These are phyloP conservation scores for Drosophila malerkotliana DNA, from an alignment of 1,140 invertebrate species.

Conservation along the genomic window DNA sequence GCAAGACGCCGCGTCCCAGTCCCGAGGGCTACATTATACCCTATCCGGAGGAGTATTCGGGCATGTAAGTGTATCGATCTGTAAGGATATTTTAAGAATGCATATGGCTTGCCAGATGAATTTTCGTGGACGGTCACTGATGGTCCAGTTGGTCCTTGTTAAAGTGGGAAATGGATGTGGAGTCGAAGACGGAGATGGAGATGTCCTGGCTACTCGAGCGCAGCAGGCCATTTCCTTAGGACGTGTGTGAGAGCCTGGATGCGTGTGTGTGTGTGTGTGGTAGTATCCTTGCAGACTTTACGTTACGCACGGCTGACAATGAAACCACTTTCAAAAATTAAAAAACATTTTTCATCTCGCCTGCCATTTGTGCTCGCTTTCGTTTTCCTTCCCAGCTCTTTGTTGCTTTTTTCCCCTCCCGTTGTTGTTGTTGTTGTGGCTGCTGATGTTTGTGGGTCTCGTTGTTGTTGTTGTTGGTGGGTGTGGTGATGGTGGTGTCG, in stretches of 20 bases:
- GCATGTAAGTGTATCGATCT: constrained; percentile 86
- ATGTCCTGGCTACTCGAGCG: constrained; percentile 71
- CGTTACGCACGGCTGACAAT: constrained; percentile 83
- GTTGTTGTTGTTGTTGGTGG: constrained; percentile 18
- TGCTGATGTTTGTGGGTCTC: constrained; percentile 1
- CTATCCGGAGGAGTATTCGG: constrained; percentile 91
- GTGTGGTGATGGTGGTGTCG: constrained; percentile 51
- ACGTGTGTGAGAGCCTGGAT: constrained; percentile 7
- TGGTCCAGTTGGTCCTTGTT: constrained; percentile 15
- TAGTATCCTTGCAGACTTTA: constrained; percentile 73
- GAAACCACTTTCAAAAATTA: constrained; percentile 84
- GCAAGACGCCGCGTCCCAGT: constrained; percentile 89
- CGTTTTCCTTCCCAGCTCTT: constrained; percentile 40
- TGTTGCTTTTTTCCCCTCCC: constrained; percentile 28
- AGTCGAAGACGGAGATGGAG: constrained; percentile 15
- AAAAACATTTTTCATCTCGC: constrained; percentile 83
- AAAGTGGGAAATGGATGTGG: constrained; percentile 8
- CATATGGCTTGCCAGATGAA: neutral
- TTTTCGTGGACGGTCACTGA: neutral
- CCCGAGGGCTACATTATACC: constrained; percentile 93
- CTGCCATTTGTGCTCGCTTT: constrained; percentile 66
- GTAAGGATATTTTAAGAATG: neutral
- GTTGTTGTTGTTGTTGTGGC: constrained; percentile 5
- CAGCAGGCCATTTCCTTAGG: constrained; percentile 69
- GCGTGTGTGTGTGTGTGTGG: constrained; percentile 18